These are phyloP conservation scores for Holacanthella duospinosa DNA, from an alignment of 2,888 invertebrate genomes.

Conservation along the genomic window DNA sequence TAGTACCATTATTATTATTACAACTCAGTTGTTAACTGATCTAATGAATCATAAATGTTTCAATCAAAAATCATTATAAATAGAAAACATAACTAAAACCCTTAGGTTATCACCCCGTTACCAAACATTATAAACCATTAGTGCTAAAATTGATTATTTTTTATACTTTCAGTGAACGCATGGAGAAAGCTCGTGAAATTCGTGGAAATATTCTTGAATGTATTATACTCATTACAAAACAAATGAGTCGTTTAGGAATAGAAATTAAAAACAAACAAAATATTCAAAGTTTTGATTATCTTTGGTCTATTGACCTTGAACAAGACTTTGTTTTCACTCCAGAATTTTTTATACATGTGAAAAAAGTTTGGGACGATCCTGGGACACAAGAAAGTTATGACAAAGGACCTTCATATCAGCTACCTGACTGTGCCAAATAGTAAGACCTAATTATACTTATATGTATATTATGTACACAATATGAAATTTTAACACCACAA, in stretches of 20 bases:
- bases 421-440: conserved; percentile 74
- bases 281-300: conserved; percentile 41
- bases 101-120: no score
- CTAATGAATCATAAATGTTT: not conserved
- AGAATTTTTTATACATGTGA: conserved; percentile 62
- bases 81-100: no score
- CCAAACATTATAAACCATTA: no score
- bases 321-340: conserved; percentile 40
- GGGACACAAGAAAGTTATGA: conserved; percentile 59
- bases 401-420: conserved; percentile 64
- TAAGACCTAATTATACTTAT: conserved; percentile 47
- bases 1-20: not conserved
- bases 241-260: conserved; percentile 48
- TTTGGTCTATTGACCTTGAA: conserved; percentile 36
- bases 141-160: not conserved
- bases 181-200: conserved; percentile 56
- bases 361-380: conserved; percentile 57
- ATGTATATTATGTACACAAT: no score
- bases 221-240: conserved; percentile 54
- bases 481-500: no score
- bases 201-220: conserved; percentile 64
- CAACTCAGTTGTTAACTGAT: not conserved
- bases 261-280: conserved; percentile 47
- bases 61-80: no score
- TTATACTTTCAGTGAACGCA: conserved; percentile 51